Evolutionary conservation across 30 jellyfish, hydroid and myxozoan genomes (phyloP).

Genomic region (Aurelia aurita): DNA sequence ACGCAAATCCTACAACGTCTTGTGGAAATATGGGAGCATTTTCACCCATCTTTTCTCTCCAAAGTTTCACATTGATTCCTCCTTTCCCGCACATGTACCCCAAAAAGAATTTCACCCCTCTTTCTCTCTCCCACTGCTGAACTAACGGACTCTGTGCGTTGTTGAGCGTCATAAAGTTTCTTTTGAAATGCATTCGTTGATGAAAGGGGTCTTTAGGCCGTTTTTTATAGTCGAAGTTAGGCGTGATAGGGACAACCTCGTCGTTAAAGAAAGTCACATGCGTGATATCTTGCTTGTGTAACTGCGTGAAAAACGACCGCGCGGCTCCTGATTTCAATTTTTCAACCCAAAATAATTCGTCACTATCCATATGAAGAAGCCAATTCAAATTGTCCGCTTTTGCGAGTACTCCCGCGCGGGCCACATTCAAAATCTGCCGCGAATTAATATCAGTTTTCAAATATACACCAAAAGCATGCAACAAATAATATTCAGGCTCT

Average conservation of each 20-base stretch:
- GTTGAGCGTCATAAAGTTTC: constrained; percentile 29
- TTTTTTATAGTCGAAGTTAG: constrained; percentile 44
- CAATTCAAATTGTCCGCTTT: constrained; percentile 60
- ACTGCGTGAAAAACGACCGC: constrained; percentile 51
- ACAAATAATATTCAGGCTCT: constrained; percentile 60
- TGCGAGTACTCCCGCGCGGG: constrained; percentile 76
- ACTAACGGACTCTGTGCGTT: neutral
- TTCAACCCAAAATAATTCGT: constrained; percentile 55
- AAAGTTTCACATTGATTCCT: constrained; percentile 45
- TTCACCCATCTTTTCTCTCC: constrained; percentile 60
- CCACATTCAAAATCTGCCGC: constrained; percentile 76
- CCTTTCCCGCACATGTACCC: constrained; percentile 84
- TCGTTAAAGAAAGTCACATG: constrained; percentile 56
- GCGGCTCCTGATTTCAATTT: constrained; percentile 59
- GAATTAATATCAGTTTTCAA: constrained; percentile 36
- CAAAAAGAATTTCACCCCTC: constrained; percentile 40
- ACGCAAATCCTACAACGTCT: constrained; percentile 66
- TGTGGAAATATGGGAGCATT: constrained; percentile 47
- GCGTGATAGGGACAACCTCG: constrained; percentile 57
- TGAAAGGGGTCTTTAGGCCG: constrained; percentile 72
- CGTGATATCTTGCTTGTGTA: constrained; percentile 27
- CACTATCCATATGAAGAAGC: constrained; percentile 67
- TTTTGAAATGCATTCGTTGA: constrained; percentile 56
- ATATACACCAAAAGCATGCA: constrained; percentile 57
- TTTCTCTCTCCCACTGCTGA: constrained; percentile 22